Conservation (phyloP, 2,113 vertebrate genomes). For the Halcyon malimbica region DNA sequence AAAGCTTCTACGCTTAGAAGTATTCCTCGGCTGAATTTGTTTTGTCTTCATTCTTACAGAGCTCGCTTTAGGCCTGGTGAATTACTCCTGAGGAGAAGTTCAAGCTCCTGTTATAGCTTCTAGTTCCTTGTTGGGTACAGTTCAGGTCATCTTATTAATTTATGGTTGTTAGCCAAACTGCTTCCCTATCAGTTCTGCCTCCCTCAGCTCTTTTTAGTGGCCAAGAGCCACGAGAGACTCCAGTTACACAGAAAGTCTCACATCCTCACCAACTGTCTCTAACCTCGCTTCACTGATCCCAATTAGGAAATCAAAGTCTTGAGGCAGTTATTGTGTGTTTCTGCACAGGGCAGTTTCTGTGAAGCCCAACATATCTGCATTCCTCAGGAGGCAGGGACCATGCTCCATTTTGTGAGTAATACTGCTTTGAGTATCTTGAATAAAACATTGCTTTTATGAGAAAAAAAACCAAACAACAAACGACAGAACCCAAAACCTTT, state of each 20-base stretch:
- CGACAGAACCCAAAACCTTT: background rate
- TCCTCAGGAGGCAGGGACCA: background rate
- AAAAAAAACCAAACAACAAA: background rate
- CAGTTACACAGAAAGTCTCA: background rate
- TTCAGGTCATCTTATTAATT: background rate
- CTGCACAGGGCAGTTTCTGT: background rate
- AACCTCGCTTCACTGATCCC: background rate
- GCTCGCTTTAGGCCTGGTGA: background rate
- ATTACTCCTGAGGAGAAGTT: background rate
- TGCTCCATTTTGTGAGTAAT: background rate
- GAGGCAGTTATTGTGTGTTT: accelerated
- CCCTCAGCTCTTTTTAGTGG: background rate
- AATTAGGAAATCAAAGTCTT: background rate
- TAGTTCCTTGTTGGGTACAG: background rate
- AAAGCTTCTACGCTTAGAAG: too few species aligned
- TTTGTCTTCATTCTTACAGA: background rate
- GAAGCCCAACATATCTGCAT: background rate
- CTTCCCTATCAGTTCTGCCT: background rate
- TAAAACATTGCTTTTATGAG: background rate
- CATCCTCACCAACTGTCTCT: background rate
- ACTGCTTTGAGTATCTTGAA: background rate
- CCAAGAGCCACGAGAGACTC: background rate
- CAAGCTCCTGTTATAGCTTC: background rate
- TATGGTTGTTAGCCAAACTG: background rate
- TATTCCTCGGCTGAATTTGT: background rate